Evolutionary conservation across 2,797 vertebrate species (phyloP).

Genomic region (Sebastes umbrosus): DNA sequence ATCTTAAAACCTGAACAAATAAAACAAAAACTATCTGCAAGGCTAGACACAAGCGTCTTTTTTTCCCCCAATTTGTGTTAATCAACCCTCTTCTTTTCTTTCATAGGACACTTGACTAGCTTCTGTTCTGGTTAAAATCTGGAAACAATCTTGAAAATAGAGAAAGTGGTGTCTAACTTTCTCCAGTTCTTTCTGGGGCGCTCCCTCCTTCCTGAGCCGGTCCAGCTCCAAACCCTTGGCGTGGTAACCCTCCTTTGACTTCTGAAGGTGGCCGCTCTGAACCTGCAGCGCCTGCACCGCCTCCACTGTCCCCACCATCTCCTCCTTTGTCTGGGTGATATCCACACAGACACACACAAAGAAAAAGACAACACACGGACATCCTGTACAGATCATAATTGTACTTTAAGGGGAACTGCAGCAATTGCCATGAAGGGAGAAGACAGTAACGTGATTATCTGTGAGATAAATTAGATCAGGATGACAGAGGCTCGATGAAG

Average conservation of each 20-base stretch:
- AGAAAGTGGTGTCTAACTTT: conserved; percentile 79
- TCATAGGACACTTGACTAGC: not conserved
- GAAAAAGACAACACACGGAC: not conserved
- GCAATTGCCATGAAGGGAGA: conserved; percentile 17
- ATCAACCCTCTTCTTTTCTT: not conserved
- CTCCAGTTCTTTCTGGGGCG: conserved; percentile 92
- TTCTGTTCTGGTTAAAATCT: not conserved
- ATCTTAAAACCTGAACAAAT: not conserved
- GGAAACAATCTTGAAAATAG: not conserved
- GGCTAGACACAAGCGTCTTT: not conserved
- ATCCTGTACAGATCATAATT: not conserved
- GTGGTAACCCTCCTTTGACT: conserved; percentile 90
- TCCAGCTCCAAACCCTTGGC: conserved; percentile 90
- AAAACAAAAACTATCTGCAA: not conserved
- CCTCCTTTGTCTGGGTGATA: conserved; percentile 90
- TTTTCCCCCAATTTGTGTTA: not conserved
- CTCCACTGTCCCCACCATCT: conserved; percentile 90
- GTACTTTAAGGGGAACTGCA: conserved; percentile 11
- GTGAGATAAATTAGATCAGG: conserved; percentile 37
- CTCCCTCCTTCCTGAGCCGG: conserved; percentile 88
- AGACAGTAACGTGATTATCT: conserved; percentile 44
- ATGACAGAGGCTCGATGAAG: not conserved
- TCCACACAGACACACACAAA: not conserved
- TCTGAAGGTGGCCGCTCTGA: conserved; percentile 90
- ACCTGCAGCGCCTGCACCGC: conserved; percentile 89